Evolutionary conservation across 1,140 invertebrate species (phyloP).

Genomic region (Meloidogyne hapla): DNA sequence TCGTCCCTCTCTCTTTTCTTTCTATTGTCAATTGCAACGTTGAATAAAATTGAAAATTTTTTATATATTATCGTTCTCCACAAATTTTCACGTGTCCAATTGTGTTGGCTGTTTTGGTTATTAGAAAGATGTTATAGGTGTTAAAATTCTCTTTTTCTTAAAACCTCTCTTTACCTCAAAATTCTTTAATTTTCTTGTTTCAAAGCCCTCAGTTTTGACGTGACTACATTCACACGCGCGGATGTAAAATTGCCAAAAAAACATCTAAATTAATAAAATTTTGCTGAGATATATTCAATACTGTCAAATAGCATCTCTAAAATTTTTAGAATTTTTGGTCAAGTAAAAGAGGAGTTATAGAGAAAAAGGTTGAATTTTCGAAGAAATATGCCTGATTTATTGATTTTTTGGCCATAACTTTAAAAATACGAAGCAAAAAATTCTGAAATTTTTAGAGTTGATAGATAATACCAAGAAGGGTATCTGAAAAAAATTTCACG

Average conservation of each 20-base stretch:
- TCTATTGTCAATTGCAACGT: constrained; percentile 10
- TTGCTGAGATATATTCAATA: too few species aligned
- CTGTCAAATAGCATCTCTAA: too few species aligned
- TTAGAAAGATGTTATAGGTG: not conserved
- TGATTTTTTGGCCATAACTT: too few species aligned
- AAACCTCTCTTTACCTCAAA: not conserved
- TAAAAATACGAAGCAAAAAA: too few species aligned
- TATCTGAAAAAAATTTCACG: too few species aligned
- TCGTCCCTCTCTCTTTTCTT: not conserved
- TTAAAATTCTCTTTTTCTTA: not conserved
- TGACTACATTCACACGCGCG: not conserved
- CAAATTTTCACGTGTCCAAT: constrained; percentile 5
- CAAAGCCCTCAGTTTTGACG: not conserved
- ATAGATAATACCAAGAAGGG: too few species aligned
- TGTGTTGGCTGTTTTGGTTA: not conserved
- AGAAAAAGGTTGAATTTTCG: too few species aligned
- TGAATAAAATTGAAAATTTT: not conserved
- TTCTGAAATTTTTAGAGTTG: too few species aligned
- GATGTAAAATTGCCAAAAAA: not conserved
- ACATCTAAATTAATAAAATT: too few species aligned
- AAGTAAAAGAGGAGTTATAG: too few species aligned
- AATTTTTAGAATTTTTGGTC: too few species aligned
- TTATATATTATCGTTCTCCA: not conserved
- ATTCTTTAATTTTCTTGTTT: not conserved
- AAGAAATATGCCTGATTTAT: too few species aligned